Evolutionary conservation across 2,888 invertebrate species (phyloP).

Genomic region (Cantharis rufa): DNA sequence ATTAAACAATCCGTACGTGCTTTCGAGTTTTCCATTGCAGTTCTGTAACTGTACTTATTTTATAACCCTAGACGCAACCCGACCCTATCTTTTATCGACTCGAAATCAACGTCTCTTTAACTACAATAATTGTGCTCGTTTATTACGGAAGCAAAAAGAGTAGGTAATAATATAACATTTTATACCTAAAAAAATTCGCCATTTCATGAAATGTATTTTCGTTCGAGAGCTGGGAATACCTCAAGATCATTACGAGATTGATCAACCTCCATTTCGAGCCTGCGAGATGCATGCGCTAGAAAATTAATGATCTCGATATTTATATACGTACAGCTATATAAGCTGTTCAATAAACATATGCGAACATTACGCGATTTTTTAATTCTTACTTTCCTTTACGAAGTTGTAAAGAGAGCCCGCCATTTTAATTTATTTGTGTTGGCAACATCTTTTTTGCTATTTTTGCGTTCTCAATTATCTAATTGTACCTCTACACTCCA

Average conservation of each 20-base stretch:
- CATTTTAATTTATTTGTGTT: too few species aligned
- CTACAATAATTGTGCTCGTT: neutral
- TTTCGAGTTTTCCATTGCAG: neutral
- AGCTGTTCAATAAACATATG: too few species aligned
- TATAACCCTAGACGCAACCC: neutral
- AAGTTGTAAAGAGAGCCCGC: too few species aligned
- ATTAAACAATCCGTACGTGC: slow-evolving; percentile 3
- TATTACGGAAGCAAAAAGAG: neutral
- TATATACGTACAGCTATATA: too few species aligned
- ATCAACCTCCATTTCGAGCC: neutral
- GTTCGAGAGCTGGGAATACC: neutral
- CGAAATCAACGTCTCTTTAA: neutral
- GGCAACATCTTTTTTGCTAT: too few species aligned
- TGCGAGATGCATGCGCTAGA: neutral
- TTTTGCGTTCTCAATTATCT: too few species aligned
- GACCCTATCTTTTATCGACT: neutral
- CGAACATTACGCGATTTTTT: too few species aligned
- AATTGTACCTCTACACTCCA: too few species aligned
- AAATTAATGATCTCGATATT: neutral
- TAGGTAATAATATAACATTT: neutral
- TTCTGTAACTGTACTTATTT: neutral
- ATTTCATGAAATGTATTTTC: neutral
- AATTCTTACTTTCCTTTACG: too few species aligned
- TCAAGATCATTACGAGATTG: neutral
- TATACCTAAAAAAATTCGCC: neutral